Conservation (phyloP, 1,140 invertebrate genomes). For the Nephotettix cincticeps region DNA sequence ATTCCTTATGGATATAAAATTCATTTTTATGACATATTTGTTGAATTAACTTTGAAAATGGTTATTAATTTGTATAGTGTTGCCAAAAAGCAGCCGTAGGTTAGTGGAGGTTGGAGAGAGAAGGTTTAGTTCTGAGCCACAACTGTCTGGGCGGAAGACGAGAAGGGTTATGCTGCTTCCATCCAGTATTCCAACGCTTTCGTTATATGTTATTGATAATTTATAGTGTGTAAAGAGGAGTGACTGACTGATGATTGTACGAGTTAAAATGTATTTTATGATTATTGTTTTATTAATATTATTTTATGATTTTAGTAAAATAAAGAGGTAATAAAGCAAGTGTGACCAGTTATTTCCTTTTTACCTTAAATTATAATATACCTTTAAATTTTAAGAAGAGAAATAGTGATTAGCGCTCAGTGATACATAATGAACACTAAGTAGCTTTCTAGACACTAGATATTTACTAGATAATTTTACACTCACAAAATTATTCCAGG, state of each 20-base stretch:
- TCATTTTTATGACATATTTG: too few species aligned
- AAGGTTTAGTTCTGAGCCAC: background rate
- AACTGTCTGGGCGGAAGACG: background rate
- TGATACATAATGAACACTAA: too few species aligned
- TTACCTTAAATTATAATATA: too few species aligned
- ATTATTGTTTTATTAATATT: slow-evolving; percentile 24
- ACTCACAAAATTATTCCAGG: too few species aligned
- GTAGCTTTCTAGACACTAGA: too few species aligned
- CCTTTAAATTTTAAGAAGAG: too few species aligned
- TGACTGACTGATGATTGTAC: slow-evolving; percentile 14
- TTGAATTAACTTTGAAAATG: too few species aligned
- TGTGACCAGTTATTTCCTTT: background rate
- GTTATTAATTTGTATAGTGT: too few species aligned
- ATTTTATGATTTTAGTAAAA: slow-evolving; percentile 23
- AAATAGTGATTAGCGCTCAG: too few species aligned
- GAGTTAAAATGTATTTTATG: slow-evolving; percentile 21
- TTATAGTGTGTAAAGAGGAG: slow-evolving; percentile 20
- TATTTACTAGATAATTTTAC: too few species aligned
- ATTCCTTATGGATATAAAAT: too few species aligned
- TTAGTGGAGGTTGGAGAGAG: background rate
- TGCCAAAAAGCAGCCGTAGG: background rate
- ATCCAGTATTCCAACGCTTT: slow-evolving; percentile 18
- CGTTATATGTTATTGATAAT: slow-evolving; percentile 22
- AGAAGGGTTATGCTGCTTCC: background rate
- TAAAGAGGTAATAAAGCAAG: slow-evolving; percentile 21